Base-by-base conservation (phyloP, 30 jellyfish, hydroid and myxozoan genomes). In the Turritopsis rubra region DNA sequence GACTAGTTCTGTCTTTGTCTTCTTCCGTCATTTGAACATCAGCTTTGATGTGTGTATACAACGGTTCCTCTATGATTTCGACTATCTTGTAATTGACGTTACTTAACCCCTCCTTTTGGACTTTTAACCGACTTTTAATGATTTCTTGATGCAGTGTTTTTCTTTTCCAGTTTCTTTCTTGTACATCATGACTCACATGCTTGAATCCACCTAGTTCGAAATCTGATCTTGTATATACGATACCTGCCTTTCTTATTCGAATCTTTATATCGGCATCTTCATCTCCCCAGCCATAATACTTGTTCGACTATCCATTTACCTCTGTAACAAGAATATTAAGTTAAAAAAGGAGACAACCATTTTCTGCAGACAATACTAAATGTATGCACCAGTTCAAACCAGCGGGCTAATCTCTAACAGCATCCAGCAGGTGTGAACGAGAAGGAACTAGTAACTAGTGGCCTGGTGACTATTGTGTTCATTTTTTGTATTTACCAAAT, bases 231-330 rank as follows among this genome's bases (percentile, higher is more conserved):
- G 76, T 66, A 66, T 21, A 21, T 26, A 3, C 9, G 7, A 21
- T 7, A 8, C 29, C 29, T 26, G 76, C 76, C 17, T 26, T 66
- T 17, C 76, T 5, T 17, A 66, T 8, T 1, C 76, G 27, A 17
- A 8, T 8, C 8, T 21, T 26, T 21, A 66, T 3, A 66, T 66
- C 76, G 8, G 8, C 17, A 17, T 66, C 76, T 17, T 66, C 76
- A 21, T 26, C 76, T 21, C 76, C 76, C 76, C 76, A 66, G 8
- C 76, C 76, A 17, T 21, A 66, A 17, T 21, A 66, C 76, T 26
- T 21, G 29, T 66, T 66, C 17, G 76, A 66, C 76, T 17, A 66
- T 3, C 76, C 76, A 66, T 66, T 66, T 5, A 66, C 29, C 17
- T 26, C n/a, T n/a, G n/a, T n/a, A n/a, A n/a, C n/a, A n/a, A n/a